Evolutionary conservation across 1,140 invertebrate genomes (phyloP).

Genomic region (Neodiprion pinetum): DNA sequence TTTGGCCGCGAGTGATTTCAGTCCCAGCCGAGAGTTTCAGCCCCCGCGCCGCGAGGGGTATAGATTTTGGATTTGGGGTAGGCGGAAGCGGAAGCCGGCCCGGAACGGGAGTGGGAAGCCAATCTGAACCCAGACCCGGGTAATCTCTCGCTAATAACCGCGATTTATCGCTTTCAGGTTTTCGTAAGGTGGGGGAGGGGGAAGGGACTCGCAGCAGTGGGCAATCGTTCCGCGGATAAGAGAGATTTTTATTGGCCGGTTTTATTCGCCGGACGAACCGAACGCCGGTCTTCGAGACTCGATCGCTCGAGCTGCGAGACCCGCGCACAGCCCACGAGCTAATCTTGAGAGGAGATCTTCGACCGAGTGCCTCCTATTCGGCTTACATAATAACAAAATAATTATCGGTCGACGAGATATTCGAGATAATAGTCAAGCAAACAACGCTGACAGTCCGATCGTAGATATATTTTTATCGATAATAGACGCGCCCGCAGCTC

Average conservation of each 20-base stretch:
- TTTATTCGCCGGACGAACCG: no score
- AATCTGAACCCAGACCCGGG: slow-evolving; percentile 52
- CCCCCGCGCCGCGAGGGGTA: slow-evolving; percentile 28
- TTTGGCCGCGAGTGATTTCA: slow-evolving; percentile 23
- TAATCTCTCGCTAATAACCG: slow-evolving; percentile 62
- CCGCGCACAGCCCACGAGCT: not conserved
- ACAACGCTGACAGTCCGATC: not conserved
- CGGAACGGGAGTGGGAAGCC: slow-evolving; percentile 26
- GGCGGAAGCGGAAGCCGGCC: slow-evolving; percentile 3
- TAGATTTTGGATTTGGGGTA: slow-evolving; percentile 58
- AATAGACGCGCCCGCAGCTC: not conserved
- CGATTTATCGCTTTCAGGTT: slow-evolving; percentile 53
- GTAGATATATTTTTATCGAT: not conserved
- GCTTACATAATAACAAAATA: slow-evolving; percentile 3
- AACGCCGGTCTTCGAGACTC: no score
- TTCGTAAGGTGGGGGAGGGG: not conserved
- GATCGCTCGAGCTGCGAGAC: no score
- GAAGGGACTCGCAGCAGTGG: not conserved
- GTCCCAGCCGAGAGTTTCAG: slow-evolving; percentile 2
- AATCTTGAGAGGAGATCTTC: not conserved
- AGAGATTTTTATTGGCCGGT: not conserved
- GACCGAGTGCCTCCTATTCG: no score
- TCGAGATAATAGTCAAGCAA: not conserved
- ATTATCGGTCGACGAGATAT: not conserved
- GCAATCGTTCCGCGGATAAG: not conserved